These are phyloP conservation scores for Atta cephalotes DNA, from an alignment of 1,140 invertebrate genomes.

Conservation along the genomic window DNA sequence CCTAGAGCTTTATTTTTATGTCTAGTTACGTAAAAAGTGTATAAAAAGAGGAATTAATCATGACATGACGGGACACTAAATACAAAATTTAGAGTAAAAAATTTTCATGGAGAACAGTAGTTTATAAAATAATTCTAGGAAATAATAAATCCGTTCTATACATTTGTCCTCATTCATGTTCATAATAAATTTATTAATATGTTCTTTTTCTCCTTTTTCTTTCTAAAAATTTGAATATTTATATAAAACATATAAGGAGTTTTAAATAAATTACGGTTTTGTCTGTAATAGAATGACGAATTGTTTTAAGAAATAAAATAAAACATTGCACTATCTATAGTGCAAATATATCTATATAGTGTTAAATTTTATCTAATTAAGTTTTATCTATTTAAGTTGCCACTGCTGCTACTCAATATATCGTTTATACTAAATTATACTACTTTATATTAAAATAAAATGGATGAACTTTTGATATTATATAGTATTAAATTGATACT, in stretches of 20 bases:
- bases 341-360: too few relatives aligned
- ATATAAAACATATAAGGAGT: not conserved
- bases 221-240: not conserved
- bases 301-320: not conserved
- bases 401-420: too few relatives aligned
- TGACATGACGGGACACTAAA: too few relatives aligned
- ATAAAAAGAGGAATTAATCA: not conserved
- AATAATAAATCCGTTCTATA: not conserved
- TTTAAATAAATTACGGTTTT: not conserved
- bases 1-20: not conserved
- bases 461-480: too few relatives aligned
- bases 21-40: not conserved
- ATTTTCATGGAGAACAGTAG: not conserved
- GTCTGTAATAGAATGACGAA: not conserved
- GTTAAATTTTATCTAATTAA: too few relatives aligned
- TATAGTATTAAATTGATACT: too few relatives aligned
- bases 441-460: too few relatives aligned
- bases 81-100: not conserved
- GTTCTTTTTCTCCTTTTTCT: not conserved
- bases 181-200: not conserved
- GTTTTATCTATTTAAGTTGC: too few relatives aligned
- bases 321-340: not conserved
- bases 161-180: not conserved
- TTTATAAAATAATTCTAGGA: not conserved
- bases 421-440: too few relatives aligned